Evolutionary conservation across 1,140 invertebrate genomes (phyloP).

Genomic region (Penaeus chinensis): DNA sequence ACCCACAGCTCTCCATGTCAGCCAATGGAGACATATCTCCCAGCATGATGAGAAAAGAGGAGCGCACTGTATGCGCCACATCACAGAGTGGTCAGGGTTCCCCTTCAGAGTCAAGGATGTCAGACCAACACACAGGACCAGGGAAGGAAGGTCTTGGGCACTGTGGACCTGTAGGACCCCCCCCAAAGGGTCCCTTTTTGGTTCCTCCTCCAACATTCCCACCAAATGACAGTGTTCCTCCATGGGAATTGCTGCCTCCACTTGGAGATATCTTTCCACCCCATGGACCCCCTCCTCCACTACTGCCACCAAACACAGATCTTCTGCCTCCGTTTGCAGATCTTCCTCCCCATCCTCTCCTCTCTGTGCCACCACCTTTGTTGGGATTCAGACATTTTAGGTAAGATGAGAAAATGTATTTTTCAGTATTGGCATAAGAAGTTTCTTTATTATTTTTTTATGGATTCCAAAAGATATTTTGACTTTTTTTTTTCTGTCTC

Average conservation of each 20-base stretch:
- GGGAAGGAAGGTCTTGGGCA: constrained; percentile 43
- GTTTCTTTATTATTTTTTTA: background rate
- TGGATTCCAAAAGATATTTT: background rate
- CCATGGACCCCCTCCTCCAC: constrained; percentile 52
- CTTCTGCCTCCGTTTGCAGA: constrained; percentile 49
- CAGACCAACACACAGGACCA: constrained; percentile 49
- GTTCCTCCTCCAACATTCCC: constrained; percentile 58
- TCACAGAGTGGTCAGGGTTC: constrained; percentile 44
- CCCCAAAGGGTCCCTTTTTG: constrained; percentile 49
- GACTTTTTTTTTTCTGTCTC: background rate
- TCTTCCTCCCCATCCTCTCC: constrained; percentile 51
- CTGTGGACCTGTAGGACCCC: constrained; percentile 51
- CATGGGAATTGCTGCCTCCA: constrained; percentile 49
- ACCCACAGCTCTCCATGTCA: constrained; percentile 39
- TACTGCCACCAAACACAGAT: constrained; percentile 55
- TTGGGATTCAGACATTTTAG: constrained; percentile 59
- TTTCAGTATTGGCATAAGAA: background rate
- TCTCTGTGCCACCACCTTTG: constrained; percentile 55
- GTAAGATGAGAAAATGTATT: constrained; percentile 15
- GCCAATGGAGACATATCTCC: constrained; percentile 51
- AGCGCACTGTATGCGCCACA: constrained; percentile 30
- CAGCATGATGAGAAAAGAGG: constrained; percentile 47
- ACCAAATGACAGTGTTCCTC: constrained; percentile 47
- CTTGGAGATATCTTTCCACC: constrained; percentile 53
- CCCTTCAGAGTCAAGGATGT: constrained; percentile 39